These are phyloP conservation scores for Sitobion miscanthi DNA, from an alignment of 1,140 invertebrate species.

Conservation along the genomic window DNA sequence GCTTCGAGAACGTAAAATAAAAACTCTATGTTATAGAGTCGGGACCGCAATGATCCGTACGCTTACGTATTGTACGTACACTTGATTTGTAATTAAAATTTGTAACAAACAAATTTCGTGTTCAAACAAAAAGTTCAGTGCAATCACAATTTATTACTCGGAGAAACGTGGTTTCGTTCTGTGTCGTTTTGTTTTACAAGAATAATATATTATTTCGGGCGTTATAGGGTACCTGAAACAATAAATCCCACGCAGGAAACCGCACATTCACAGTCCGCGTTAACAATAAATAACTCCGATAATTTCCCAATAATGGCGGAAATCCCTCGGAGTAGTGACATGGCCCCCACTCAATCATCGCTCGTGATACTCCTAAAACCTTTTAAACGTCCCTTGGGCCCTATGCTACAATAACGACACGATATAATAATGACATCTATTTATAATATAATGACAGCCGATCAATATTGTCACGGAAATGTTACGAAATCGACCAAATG, in stretches of 20 bases:
- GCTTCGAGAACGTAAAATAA: not conserved
- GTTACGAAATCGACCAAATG: not conserved
- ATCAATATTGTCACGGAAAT: not conserved
- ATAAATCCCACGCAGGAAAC: not conserved
- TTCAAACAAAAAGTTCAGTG: not conserved
- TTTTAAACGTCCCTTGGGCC: not conserved
- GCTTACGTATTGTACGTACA: not conserved
- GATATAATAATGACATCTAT: not conserved
- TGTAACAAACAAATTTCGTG: not conserved
- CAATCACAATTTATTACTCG: not conserved
- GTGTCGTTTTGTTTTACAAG: not conserved
- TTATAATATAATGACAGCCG: no score
- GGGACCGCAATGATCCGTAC: not conserved
- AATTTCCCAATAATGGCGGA: not conserved
- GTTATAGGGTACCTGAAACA: not conserved
- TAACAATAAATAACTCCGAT: not conserved
- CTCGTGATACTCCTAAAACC: not conserved
- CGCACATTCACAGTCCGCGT: not conserved
- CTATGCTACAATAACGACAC: not conserved
- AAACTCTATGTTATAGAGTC: not conserved
- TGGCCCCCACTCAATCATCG: not conserved
- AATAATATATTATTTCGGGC: not conserved
- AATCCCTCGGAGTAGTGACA: not conserved
- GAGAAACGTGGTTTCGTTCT: not conserved
- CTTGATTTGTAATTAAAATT: not conserved